These are phyloP conservation scores for Pterocles burchelli DNA, from an alignment of 2,113 vertebrate species.

Conservation along the genomic window DNA sequence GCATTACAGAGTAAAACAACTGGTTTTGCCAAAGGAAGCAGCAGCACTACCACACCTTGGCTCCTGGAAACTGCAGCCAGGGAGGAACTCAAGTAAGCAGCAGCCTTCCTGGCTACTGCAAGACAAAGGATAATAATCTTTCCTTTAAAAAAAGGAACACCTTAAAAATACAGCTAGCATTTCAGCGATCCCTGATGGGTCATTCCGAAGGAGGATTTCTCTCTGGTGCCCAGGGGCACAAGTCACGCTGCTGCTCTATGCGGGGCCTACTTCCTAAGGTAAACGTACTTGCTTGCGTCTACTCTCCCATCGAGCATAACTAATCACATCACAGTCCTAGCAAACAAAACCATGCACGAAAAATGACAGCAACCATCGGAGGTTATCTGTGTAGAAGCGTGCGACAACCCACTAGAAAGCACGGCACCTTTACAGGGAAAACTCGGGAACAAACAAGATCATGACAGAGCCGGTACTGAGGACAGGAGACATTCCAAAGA, in stretches of 20 bases:
- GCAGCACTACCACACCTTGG: conserved; percentile 33
- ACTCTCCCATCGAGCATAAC: background rate
- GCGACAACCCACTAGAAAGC: background rate
- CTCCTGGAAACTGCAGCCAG: conserved; percentile 27
- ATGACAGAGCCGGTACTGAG: background rate
- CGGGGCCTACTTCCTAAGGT: background rate
- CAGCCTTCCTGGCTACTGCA: background rate
- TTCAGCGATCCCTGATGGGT: background rate
- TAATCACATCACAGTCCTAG: background rate
- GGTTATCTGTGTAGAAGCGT: background rate
- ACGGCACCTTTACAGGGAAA: background rate
- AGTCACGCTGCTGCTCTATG: background rate
- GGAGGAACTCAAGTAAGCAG: background rate
- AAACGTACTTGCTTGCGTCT: rapidly evolving
- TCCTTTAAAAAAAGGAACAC: background rate
- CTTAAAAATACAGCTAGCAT: background rate
- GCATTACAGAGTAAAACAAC: conserved; percentile 15
- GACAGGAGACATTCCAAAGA: background rate
- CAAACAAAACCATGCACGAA: background rate
- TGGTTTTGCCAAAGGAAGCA: conserved; percentile 55
- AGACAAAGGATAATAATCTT: background rate
- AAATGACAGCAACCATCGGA: background rate
- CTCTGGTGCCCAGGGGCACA: background rate
- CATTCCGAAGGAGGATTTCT: background rate
- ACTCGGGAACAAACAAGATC: background rate